Conservation (phyloP, 1,140 invertebrate species). For the Saccostrea glomerata region DNA sequence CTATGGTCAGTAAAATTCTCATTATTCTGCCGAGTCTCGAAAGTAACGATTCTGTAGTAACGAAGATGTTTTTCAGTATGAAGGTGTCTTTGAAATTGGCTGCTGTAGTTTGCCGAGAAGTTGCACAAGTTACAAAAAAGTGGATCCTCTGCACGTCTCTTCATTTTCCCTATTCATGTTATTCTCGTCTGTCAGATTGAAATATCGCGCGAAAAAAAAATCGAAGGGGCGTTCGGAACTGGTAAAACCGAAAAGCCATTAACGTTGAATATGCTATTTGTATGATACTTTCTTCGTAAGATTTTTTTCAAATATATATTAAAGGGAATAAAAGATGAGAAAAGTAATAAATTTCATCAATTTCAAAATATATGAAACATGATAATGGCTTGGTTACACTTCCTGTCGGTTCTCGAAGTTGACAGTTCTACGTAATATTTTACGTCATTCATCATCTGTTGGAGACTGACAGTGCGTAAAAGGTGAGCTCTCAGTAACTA, state of each 20-base stretch:
- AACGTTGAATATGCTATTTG: not conserved
- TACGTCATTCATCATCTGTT: not conserved
- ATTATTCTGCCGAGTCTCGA: not conserved
- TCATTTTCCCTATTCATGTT: not conserved
- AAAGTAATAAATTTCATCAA: not conserved
- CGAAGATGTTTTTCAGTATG: not conserved
- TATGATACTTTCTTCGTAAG: not conserved
- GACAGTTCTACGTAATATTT: not conserved
- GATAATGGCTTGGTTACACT: not conserved
- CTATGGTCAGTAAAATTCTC: too few species aligned
- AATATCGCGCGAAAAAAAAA: constrained; percentile 9
- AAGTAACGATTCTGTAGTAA: not conserved
- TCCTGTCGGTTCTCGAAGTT: constrained; percentile 8
- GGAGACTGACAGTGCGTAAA: not conserved
- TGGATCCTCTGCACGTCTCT: not conserved
- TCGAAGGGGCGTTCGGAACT: not conserved
- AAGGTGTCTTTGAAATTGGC: not conserved
- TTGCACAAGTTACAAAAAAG: constrained; percentile 10
- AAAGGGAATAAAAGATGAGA: not conserved
- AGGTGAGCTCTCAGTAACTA: not conserved
- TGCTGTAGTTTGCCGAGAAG: not conserved
- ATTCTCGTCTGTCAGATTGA: constrained; percentile 4
- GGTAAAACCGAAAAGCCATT: not conserved
- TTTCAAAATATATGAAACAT: not conserved
- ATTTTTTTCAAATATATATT: not conserved